phyloP scores from a whole-genome alignment of 2,797 vertebrate genomes.

The Crocidura indochinensis region DNA sequence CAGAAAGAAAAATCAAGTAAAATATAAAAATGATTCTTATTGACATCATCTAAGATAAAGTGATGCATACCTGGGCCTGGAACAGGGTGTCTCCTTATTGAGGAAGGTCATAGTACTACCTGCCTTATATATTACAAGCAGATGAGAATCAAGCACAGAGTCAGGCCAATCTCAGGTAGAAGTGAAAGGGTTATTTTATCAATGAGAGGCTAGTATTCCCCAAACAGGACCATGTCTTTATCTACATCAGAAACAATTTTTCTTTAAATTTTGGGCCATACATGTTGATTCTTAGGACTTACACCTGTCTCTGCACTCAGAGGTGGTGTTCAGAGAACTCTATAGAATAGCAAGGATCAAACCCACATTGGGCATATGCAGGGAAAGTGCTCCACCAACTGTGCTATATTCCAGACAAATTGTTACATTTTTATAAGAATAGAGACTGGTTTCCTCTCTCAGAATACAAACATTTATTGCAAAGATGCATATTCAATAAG shows the following conservation, averaged over 20 bases:
- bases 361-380: no score
- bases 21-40: not conserved
- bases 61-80: not conserved
- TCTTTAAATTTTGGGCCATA: not conserved
- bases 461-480: constrained; percentile 3
- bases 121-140: not conserved
- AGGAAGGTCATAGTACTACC: not conserved
- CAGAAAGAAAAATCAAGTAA: no score
- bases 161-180: not conserved
- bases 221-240: not conserved
- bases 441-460: not conserved
- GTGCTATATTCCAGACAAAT: no score
- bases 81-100: rapidly evolving
- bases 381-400: no score
- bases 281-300: no score
- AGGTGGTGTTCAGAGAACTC: no score
- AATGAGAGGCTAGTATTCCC: not conserved
- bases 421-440: not conserved
- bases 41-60: no score
- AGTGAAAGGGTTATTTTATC: not conserved
- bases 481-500: not conserved
- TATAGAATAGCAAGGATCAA: no score
- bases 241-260: not conserved
- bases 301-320: no score
- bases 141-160: not conserved